phyloP scores from a whole-genome alignment of 2,113 vertebrate species.

The Brienomyrus longianalis region DNA sequence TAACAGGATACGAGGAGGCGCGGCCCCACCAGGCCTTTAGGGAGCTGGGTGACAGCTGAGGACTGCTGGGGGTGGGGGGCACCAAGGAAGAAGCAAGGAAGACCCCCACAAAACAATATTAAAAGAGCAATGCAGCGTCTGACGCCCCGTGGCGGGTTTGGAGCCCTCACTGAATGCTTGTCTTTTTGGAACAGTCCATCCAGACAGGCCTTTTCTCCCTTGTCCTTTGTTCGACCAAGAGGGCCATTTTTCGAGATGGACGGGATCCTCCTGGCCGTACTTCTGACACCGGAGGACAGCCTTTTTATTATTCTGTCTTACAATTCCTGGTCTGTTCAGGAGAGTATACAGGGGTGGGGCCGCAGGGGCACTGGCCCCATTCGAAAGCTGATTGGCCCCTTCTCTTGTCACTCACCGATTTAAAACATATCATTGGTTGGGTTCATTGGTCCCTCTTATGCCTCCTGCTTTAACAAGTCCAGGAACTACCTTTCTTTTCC shows the following conservation, averaged over 20 bases:
- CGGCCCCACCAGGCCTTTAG: conserved; percentile 22
- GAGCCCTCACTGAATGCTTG: no score
- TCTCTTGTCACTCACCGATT: not conserved
- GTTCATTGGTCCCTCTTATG: not conserved
- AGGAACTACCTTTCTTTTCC: not conserved
- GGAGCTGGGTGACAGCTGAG: conserved; percentile 50
- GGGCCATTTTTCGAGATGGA: not conserved
- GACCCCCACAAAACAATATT: not conserved
- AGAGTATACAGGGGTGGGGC: not conserved
- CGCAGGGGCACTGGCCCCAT: not conserved
- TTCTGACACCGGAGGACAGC: not conserved
- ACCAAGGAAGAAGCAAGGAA: not conserved
- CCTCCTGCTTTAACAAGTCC: not conserved
- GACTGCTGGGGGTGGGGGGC: not conserved
- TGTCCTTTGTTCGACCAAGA: no score
- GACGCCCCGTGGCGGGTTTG: not conserved
- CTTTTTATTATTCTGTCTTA: not conserved
- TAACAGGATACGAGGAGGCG: conserved; percentile 2
- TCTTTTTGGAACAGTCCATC: not conserved
- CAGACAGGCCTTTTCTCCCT: not conserved
- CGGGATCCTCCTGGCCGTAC: not conserved
- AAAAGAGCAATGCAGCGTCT: not conserved
- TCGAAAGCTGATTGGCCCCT: not conserved
- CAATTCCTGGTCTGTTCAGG: not conserved
- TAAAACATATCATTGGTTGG: not conserved